A percentile compares a stretch with the other conserved stretches of the same genome.
Conservation (phyloP, 1,140 invertebrate species). For the Nasonia longicornis region DNA sequence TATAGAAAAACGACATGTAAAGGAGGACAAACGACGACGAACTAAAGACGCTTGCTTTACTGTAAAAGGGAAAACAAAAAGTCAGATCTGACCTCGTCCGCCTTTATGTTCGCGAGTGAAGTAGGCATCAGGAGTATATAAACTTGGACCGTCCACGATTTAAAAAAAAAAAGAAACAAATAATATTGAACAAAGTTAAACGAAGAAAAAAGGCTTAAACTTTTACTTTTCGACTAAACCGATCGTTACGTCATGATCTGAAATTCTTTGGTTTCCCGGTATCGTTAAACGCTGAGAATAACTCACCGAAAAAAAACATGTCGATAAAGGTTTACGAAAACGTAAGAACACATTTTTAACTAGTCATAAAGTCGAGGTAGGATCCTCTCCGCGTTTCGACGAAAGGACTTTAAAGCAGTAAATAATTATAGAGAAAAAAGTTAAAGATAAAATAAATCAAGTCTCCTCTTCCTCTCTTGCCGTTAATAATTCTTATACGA, state of each 20-base stretch:
- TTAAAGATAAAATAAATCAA: slow-evolving; percentile 29
- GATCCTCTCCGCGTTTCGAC: slow-evolving; percentile 54
- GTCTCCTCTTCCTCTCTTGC: slow-evolving; percentile 42
- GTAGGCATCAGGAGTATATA: slow-evolving; percentile 34
- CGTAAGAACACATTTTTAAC: slow-evolving; percentile 52
- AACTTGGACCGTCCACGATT: slow-evolving; percentile 44
- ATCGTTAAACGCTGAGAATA: slow-evolving; percentile 8
- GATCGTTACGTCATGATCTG: slow-evolving; percentile 33
- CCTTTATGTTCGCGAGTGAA: slow-evolving; percentile 37
- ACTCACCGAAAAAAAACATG: slow-evolving; percentile 1
- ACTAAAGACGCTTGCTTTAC: slow-evolving; percentile 21
- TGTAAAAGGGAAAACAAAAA: slow-evolving; percentile 24
- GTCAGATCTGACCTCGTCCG: slow-evolving; percentile 41
- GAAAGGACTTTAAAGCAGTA: slow-evolving; percentile 43
- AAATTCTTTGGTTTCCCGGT: slow-evolving; percentile 16
- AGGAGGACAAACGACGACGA: slow-evolving; percentile 19
- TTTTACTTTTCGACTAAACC: slow-evolving; percentile 7
- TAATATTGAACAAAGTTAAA: slow-evolving; percentile 32
- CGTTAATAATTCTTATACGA: slow-evolving; percentile 51
- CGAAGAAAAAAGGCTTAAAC: not conserved
- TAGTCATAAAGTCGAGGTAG: slow-evolving; percentile 58
- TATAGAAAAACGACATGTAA: slow-evolving; percentile 17
- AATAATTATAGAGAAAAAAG: slow-evolving; percentile 32
- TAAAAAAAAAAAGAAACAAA: slow-evolving; percentile 33
- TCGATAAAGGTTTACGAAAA: slow-evolving; percentile 23